Conservation (phyloP, 2,888 invertebrate genomes). For the Macropis europaea region DNA sequence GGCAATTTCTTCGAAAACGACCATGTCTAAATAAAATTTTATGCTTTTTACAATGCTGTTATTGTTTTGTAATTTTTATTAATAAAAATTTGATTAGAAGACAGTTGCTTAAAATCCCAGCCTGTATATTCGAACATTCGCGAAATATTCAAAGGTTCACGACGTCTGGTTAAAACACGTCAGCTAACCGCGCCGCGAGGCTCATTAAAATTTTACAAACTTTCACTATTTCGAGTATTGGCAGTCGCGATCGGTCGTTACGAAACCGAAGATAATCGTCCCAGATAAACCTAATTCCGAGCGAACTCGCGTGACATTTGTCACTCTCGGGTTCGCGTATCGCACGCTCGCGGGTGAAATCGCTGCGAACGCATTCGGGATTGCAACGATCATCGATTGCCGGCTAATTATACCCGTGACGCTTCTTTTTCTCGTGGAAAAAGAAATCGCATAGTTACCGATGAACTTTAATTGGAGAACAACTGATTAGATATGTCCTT, state of each 20-base stretch:
- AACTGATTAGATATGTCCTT: slow-evolving; percentile 16
- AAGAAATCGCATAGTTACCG: not conserved
- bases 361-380: not conserved
- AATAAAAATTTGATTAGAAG: too few relatives aligned
- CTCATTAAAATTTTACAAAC: slow-evolving; percentile 21
- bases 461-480: slow-evolving; percentile 21
- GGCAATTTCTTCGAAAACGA: too few relatives aligned
- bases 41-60: too few relatives aligned
- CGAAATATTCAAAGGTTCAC: too few relatives aligned
- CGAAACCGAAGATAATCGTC: slow-evolving; percentile 42
- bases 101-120: too few relatives aligned
- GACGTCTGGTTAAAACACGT: too few relatives aligned
- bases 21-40: too few relatives aligned
- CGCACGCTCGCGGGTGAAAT: not conserved
- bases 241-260: slow-evolving; percentile 12
- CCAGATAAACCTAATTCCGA: slow-evolving; percentile 23
- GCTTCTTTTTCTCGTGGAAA: slow-evolving; percentile 2
- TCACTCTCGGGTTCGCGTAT: slow-evolving; percentile 30
- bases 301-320: slow-evolving; percentile 41
- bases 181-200: not conserved
- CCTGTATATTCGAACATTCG: too few relatives aligned
- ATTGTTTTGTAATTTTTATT: too few relatives aligned
- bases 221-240: slow-evolving; percentile 35
- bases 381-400: slow-evolving; percentile 20
- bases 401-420: slow-evolving; percentile 10